Percentiles rank a stretch among this genome's conserved stretches.
These are phyloP conservation scores for Henicopernis longicauda DNA, from an alignment of 2,113 vertebrate species.

Conservation along the genomic window DNA sequence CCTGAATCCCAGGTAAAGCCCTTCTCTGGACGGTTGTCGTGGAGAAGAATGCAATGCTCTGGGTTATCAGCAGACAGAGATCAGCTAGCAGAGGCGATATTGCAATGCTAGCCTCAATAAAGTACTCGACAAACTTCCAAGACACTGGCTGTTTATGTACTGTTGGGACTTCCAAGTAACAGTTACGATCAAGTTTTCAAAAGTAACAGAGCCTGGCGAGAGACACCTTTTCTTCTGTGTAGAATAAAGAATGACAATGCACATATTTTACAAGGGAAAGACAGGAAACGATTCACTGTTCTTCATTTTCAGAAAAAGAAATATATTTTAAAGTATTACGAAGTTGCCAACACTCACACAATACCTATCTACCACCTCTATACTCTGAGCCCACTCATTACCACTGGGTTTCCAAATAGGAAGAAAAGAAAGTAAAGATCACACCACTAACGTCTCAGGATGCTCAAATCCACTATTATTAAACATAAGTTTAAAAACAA, in stretches of 20 bases:
- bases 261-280: not conserved
- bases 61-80: not conserved
- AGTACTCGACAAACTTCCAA: not conserved
- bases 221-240: not conserved
- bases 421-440: not conserved
- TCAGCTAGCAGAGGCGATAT: not conserved
- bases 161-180: not conserved
- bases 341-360: not conserved
- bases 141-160: not conserved
- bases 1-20: not conserved
- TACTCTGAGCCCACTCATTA: not conserved
- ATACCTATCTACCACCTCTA: not conserved
- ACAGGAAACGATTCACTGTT: fast-evolving
- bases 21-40: not conserved
- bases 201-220: not conserved
- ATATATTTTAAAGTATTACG: not conserved
- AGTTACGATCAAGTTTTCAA: not conserved
- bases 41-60: not conserved
- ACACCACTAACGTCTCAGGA: not conserved
- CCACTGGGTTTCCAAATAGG: not conserved
- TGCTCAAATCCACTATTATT: not conserved
- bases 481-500: not conserved
- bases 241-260: not conserved
- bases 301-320: not conserved
- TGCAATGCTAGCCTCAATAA: not conserved